phyloP scores from a whole-genome alignment of 2,797 vertebrate species.

The Nannoperca obscura region DNA sequence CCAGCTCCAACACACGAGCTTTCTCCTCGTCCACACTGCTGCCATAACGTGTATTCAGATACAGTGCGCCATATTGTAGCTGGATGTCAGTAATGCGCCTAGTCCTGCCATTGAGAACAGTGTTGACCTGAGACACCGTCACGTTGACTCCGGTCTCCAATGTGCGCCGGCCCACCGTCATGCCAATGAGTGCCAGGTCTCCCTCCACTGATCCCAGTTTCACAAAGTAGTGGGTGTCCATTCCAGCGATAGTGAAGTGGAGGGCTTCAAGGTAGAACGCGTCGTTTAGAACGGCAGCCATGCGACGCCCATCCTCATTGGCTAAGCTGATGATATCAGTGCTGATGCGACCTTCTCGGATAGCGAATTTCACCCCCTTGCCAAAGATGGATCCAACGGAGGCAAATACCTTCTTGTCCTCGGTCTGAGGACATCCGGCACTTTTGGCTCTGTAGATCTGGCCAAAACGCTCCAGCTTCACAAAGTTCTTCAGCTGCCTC shows the following conservation, averaged over 20 bases:
- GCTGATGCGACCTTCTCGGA: constrained; percentile 91
- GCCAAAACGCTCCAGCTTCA: constrained; percentile 94
- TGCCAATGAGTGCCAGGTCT: constrained; percentile 93
- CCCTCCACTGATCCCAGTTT: constrained; percentile 92
- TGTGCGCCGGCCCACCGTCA: constrained; percentile 93
- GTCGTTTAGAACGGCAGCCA: constrained; percentile 93
- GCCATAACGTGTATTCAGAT: constrained; percentile 95
- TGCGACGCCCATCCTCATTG: constrained; percentile 94
- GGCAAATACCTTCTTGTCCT: constrained; percentile 88
- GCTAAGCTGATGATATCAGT: constrained; percentile 97
- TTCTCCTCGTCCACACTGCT: constrained; percentile 95
- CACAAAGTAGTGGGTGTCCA: constrained; percentile 96
- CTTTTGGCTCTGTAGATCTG: constrained; percentile 92
- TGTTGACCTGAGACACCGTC: constrained; percentile 97
- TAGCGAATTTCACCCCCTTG: constrained; percentile 95
- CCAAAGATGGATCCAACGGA: constrained; percentile 93
- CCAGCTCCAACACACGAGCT: constrained; percentile 92
- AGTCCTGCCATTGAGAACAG: constrained; percentile 93
- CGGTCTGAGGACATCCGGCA: constrained; percentile 89
- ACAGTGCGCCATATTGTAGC: constrained; percentile 90
- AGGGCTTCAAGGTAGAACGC: constrained; percentile 94
- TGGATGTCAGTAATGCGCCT: constrained; percentile 97
- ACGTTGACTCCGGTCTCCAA: constrained; percentile 97
- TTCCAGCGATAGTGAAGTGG: constrained; percentile 92
- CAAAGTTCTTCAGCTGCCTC: constrained; percentile 96